A percentile compares a stretch with the other conserved stretches of the same genome.
These are phyloP conservation scores for Stramonita haemastoma DNA, from an alignment of 2,888 invertebrate genomes.

Conservation along the genomic window DNA sequence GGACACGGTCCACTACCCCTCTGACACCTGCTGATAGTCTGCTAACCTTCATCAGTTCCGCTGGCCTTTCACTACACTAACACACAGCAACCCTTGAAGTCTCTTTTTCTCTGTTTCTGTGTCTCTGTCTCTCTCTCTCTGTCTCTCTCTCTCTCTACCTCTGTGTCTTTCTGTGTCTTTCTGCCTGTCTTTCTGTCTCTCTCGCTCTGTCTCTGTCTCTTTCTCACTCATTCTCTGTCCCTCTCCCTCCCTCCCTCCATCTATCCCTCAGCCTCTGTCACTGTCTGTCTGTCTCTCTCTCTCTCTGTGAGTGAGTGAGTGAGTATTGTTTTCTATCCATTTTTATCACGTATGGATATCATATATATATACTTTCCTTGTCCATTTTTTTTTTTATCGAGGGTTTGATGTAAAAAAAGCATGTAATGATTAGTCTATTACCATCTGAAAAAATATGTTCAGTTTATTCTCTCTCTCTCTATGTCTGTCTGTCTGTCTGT, in stretches of 20 bases:
- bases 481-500: no score
- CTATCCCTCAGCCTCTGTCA: not conserved
- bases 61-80: not conserved
- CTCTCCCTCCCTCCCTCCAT: not conserved
- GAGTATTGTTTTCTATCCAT: no score
- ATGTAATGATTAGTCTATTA: no score
- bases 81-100: not conserved
- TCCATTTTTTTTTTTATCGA: no score
- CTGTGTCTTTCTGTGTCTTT: not conserved
- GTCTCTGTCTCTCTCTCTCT: not conserved
- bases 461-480: no score
- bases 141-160: not conserved
- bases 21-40: slow-evolving; percentile 2
- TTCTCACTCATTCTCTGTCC: not conserved
- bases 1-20: no score
- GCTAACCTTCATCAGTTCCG: slow-evolving; percentile 1
- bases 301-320: no score
- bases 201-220: not conserved
- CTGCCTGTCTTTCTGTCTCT: not conserved
- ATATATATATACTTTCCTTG: no score
- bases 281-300: no score
- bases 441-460: no score
- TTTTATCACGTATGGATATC: no score
- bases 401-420: no score
- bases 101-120: not conserved